Percentiles rank a stretch among this genome's conserved stretches.
Evolutionary conservation across 1,140 invertebrate genomes (phyloP).

Genomic region (Sminthurides bifidus): DNA sequence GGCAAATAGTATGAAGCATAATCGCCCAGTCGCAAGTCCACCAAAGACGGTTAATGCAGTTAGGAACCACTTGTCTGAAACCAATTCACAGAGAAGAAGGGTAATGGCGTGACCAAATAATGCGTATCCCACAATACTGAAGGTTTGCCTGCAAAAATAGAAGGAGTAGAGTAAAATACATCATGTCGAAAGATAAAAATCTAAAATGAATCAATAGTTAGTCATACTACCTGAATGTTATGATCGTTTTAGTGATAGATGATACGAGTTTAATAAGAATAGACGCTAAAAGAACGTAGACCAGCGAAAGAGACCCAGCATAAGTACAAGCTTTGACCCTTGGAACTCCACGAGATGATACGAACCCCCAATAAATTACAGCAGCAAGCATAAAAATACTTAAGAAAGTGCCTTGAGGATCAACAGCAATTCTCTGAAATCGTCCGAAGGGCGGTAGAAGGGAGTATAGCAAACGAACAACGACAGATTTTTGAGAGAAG

Average conservation of each 20-base stretch:
- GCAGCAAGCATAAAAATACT: constrained; percentile 17
- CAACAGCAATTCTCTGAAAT: constrained; percentile 15
- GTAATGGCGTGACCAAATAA: constrained; percentile 42
- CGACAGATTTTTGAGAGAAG: constrained; percentile 23
- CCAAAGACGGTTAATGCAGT: constrained; percentile 37
- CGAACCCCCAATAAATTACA: constrained; percentile 21
- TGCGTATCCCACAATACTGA: constrained; percentile 40
- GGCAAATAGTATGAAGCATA: constrained; percentile 38
- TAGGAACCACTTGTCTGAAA: constrained; percentile 40
- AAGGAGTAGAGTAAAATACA: background rate
- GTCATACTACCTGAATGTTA: constrained; percentile 19
- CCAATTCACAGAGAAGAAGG: constrained; percentile 36
- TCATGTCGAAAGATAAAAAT: background rate
- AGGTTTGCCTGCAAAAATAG: constrained; percentile 35
- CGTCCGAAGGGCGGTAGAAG: constrained; percentile 26
- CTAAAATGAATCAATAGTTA: background rate
- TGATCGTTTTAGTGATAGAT: constrained; percentile 18
- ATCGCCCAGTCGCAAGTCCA: constrained; percentile 38
- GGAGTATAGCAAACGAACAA: constrained; percentile 18
- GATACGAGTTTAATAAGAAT: constrained; percentile 21
- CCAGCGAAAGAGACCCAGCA: background rate
- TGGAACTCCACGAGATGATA: background rate
- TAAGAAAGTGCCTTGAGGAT: constrained; percentile 21
- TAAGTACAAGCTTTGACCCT: background rate
- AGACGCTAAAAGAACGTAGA: constrained; percentile 10